Percentiles rank a stretch among this genome's conserved stretches.
These are phyloP conservation scores for Pungitius pungitius DNA, from an alignment of 2,113 vertebrate species.

Conservation along the genomic window DNA sequence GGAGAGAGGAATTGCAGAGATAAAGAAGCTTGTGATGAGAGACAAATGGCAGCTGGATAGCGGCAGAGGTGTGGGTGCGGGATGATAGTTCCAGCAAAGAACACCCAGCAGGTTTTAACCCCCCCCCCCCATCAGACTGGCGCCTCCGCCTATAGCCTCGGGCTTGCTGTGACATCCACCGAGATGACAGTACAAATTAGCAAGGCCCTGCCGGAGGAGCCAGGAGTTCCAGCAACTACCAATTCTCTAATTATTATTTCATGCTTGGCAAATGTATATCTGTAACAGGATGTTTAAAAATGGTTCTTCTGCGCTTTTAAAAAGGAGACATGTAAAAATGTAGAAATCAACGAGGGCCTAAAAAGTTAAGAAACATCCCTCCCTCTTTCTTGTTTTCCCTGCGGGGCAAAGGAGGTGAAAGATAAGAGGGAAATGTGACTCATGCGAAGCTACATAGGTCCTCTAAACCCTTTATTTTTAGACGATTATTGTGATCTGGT, in stretches of 20 bases:
- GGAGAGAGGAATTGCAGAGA: conserved; percentile 16
- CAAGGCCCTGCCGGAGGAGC: conserved; percentile 9
- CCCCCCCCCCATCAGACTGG: conserved; percentile 17
- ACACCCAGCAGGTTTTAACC: conserved; percentile 30
- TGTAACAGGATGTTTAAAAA: conserved; percentile 42
- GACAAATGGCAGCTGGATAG: conserved; percentile 13
- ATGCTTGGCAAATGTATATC: conserved; percentile 31
- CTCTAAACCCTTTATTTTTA: conserved; percentile 50
- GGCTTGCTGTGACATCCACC: neutral
- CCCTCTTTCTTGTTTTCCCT: conserved; percentile 22
- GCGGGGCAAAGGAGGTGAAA: conserved; percentile 23
- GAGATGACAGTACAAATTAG: conserved; percentile 38
- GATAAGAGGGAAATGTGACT: conserved; percentile 46
- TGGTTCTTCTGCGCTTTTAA: conserved; percentile 38
- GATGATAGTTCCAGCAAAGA: conserved; percentile 39
- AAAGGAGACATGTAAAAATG: conserved; percentile 10
- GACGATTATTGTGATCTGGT: conserved; percentile 55
- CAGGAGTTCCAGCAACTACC: conserved; percentile 15
- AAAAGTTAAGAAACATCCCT: conserved; percentile 25
- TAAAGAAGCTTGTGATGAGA: conserved; percentile 28
- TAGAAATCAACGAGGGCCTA: neutral
- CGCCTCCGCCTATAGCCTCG: conserved; percentile 15
- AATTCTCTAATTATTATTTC: conserved; percentile 48
- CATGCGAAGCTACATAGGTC: conserved; percentile 44
- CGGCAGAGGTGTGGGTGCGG: conserved; percentile 4